These are phyloP conservation scores for Ethmia dodecea DNA, from an alignment of 2,888 invertebrate species.

Conservation along the genomic window DNA sequence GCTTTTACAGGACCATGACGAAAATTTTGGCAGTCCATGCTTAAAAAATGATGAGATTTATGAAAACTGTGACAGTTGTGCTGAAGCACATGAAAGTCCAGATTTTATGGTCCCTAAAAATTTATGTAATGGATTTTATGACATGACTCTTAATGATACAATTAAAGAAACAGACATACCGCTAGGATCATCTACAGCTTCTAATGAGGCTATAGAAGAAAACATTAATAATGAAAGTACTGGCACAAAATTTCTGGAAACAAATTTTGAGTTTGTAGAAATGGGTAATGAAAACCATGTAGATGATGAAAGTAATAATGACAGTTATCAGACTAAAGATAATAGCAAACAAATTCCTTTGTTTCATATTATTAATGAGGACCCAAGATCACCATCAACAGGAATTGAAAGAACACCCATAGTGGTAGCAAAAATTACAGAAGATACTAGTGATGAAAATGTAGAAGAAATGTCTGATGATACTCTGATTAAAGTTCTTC, in stretches of 20 bases:
- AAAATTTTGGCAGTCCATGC: constrained; percentile 41
- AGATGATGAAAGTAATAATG: constrained; percentile 31
- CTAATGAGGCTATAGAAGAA: constrained; percentile 55
- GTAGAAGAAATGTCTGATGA: constrained; percentile 72
- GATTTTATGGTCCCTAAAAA: constrained; percentile 57
- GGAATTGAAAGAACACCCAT: constrained; percentile 72
- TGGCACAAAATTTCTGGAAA: constrained; percentile 71
- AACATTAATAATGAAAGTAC: constrained; percentile 39
- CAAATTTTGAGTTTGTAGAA: constrained; percentile 79
- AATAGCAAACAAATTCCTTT: constrained; percentile 28
- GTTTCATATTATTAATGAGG: constrained; percentile 50
- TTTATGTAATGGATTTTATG: constrained; percentile 53
- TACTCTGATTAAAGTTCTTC: constrained; percentile 58
- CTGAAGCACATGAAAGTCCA: constrained; percentile 39
- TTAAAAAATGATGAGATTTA: constrained; percentile 31
- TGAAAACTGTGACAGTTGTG: constrained; percentile 37
- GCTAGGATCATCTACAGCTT: constrained; percentile 60
- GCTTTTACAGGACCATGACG: constrained; percentile 25
- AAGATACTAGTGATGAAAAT: constrained; percentile 38
- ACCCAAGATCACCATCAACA: constrained; percentile 67
- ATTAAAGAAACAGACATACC: constrained; percentile 51
- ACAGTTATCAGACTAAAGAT: constrained; percentile 17
- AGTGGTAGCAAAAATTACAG: constrained; percentile 45
- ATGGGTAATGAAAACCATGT: constrained; percentile 35
- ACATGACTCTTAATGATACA: constrained; percentile 53